Evolutionary conservation across 2,113 vertebrate species (phyloP), one percentile per base, ranked within the genome.

Genomic region (Paradoxurus hermaphroditus): DNA sequence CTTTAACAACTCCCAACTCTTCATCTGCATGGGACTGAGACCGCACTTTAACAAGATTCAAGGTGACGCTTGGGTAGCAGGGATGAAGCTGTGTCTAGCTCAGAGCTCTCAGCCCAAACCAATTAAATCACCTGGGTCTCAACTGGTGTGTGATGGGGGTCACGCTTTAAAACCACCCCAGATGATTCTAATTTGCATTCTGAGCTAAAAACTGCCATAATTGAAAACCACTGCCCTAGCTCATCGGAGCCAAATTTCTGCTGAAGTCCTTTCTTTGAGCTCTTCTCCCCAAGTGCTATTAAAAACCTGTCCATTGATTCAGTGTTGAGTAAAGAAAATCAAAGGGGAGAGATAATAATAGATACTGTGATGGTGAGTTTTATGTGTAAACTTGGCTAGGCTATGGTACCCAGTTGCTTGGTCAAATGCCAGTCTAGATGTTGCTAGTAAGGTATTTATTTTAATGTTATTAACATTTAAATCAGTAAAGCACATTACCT

Each of bases 321-420:
- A 34, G 27, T 44, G 39, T 77, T 62, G 46, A 73, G 12, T 75
- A 73, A 94, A 70, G 59, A 90, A 91, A 56, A 88, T 84, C 79
- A 91, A 94, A 70, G 31, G 29, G n/a, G 27, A 93, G 59, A 78
- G 23, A 89, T 77, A 59, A 62, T 49, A 90, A 93, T 41, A 95
- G 29, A 72, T 63, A 51, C 34, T 29, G 8, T 44, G 36, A 85
- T 39, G 16, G 44, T 77, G 77, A 51, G 62, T 46, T 77, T 93
- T 70, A 27, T 14, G 16, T 78, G 44, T 93, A 27, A 41, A 78
- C 29, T 46, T 78, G 78, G 39, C 19, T 84, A 59, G 21, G 49
- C 31, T 62, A 49, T 51, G 46, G 82, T n/a, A 41, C n/a, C 70
- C 27, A 85, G 56, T 16, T 86, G 4, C 59, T 88, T 83, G 56